A percentile compares a stretch with the other conserved stretches of the same genome.
These are phyloP conservation scores for Anarrhichthys ocellatus DNA, from an alignment of 2,113 vertebrate species.

Conservation along the genomic window DNA sequence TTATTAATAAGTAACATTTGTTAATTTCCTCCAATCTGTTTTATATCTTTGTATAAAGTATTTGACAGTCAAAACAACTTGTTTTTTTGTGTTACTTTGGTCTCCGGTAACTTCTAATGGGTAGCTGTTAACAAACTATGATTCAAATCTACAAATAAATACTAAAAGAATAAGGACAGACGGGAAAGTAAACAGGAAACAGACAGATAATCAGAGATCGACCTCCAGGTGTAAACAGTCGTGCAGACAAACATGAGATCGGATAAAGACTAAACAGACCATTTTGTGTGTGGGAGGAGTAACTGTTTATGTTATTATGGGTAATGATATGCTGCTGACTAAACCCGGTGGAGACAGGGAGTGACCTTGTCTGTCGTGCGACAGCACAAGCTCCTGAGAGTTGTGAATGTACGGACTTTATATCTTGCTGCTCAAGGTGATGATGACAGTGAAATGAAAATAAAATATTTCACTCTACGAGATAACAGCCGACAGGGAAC, in stretches of 20 bases:
- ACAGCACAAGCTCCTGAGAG: constrained; percentile 4
- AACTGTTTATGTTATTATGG: constrained; percentile 72
- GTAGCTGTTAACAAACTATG: background rate
- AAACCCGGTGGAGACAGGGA: constrained; percentile 60
- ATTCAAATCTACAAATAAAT: background rate
- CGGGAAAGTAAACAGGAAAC: constrained; percentile 18
- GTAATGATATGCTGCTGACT: constrained; percentile 67
- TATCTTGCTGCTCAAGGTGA: background rate
- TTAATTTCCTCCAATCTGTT: background rate
- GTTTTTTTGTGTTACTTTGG: background rate
- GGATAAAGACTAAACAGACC: constrained; percentile 31
- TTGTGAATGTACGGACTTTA: background rate
- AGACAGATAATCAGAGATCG: constrained; percentile 38
- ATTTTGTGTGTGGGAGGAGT: constrained; percentile 34
- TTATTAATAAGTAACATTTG: background rate
- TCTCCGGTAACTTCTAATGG: background rate
- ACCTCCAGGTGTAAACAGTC: constrained; percentile 44
- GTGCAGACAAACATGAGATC: constrained; percentile 38
- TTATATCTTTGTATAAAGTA: background rate
- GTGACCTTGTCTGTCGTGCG: constrained; percentile 52
- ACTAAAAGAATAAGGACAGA: constrained; percentile 13
- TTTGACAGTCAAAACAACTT: background rate
- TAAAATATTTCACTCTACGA: background rate
- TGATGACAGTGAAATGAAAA: background rate
- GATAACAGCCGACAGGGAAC: background rate